Conservation (phyloP, 2,113 vertebrate species). For the Chascanopsetta lugubris region DNA sequence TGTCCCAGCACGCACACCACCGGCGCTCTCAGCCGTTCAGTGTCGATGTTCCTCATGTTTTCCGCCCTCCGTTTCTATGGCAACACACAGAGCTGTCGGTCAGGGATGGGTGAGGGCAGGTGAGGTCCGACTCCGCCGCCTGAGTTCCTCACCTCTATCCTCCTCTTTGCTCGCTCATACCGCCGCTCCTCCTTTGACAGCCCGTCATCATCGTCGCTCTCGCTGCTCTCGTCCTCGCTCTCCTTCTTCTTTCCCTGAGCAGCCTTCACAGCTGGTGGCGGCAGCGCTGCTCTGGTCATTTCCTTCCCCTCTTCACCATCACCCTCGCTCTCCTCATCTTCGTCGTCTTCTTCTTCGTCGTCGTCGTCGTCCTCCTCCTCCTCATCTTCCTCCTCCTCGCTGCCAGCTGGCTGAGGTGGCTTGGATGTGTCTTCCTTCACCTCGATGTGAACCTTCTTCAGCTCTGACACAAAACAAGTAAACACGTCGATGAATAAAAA, state of each 20-base stretch:
- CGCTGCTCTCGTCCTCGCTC: conserved; percentile 88
- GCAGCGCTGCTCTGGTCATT: conserved; percentile 71
- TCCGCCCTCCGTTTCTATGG: conserved; percentile 90
- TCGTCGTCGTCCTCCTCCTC: conserved; percentile 82
- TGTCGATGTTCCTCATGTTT: conserved; percentile 88
- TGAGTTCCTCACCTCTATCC: conserved; percentile 88
- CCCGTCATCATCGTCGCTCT: conserved; percentile 91
- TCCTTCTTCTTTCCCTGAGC: conserved; percentile 79
- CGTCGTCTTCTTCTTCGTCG: conserved; percentile 65
- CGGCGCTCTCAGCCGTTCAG: conserved; percentile 87
- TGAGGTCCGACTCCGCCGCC: neutral
- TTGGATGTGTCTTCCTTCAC: conserved; percentile 88
- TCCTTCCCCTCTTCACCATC: conserved; percentile 58
- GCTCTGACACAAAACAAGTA: conserved; percentile 79
- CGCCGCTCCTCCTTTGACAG: conserved; percentile 91
- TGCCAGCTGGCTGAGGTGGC: conserved; percentile 72
- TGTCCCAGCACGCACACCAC: conserved; percentile 98
- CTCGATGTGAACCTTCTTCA: conserved; percentile 94
- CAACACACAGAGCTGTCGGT: conserved; percentile 4
- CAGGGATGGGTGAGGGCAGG: neutral
- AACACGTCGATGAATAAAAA: too few relatives aligned
- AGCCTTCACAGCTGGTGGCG: neutral
- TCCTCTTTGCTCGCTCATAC: conserved; percentile 93
- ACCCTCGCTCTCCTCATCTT: conserved; percentile 65
- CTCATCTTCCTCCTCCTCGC: conserved; percentile 85